phyloP scores from a whole-genome alignment of 2,797 vertebrate species.

The Pantherophis alleghaniensis region DNA sequence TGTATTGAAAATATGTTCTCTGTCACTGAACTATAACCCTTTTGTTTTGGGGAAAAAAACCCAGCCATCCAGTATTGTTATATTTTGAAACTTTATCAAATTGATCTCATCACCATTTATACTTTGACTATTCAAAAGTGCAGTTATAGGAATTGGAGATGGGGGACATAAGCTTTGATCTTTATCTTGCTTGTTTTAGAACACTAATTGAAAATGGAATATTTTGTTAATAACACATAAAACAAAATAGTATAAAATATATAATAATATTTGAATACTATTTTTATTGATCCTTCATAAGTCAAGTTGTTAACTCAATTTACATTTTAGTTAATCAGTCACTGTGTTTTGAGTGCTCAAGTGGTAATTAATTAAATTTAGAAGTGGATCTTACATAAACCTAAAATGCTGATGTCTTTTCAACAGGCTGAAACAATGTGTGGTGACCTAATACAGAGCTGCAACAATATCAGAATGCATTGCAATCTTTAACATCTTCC shows the following conservation, averaged over 20 bases:
- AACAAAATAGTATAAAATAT: neutral
- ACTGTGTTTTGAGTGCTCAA: neutral
- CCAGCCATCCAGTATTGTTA: neutral
- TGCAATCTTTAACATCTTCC: neutral
- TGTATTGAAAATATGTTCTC: neutral
- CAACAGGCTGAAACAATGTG: neutral
- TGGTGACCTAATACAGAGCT: neutral
- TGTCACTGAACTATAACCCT: neutral
- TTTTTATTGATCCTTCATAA: neutral
- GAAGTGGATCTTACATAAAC: neutral
- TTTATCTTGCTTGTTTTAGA: neutral
- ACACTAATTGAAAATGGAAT: neutral
- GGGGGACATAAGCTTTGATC: neutral
- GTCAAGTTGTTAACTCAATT: neutral
- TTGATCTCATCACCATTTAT: neutral
- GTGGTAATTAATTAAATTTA: neutral
- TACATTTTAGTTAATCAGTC: neutral
- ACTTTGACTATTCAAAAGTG: conserved; percentile 17
- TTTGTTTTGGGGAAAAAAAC: conserved; percentile 14
- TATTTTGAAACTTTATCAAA: conserved; percentile 12
- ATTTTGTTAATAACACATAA: neutral
- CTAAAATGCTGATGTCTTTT: neutral
- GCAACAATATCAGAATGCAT: neutral
- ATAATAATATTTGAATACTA: neutral
- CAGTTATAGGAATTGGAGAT: conserved; percentile 2